These are phyloP conservation scores for Perca fluviatilis DNA, from an alignment of 2,113 vertebrate genomes.

Conservation along the genomic window DNA sequence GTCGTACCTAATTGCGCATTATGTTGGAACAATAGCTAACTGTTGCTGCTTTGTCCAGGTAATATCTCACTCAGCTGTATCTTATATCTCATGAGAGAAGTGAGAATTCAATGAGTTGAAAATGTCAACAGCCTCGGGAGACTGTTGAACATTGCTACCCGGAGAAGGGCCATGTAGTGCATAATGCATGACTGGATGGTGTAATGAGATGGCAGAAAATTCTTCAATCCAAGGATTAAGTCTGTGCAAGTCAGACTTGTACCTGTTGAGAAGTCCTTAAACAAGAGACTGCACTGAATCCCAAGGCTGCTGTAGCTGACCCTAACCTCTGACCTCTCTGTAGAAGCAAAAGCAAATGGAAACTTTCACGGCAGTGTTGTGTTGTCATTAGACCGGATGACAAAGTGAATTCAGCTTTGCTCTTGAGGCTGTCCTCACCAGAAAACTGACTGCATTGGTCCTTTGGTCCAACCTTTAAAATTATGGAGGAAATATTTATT, in stretches of 20 bases:
- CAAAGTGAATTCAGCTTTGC: neutral
- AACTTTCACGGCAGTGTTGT: neutral
- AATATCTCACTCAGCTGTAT: constrained; percentile 43
- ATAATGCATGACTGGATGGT: constrained; percentile 38
- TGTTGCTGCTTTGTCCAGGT: constrained; percentile 63
- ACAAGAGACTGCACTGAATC: constrained; percentile 15
- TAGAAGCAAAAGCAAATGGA: neutral
- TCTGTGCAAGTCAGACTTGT: neutral
- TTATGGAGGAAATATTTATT: no score
- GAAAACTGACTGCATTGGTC: neutral
- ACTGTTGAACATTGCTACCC: constrained; percentile 38
- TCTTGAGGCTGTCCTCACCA: neutral
- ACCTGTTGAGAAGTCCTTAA: neutral
- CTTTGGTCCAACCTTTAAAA: neutral
- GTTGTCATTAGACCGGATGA: neutral
- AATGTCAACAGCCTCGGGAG: constrained; percentile 66
- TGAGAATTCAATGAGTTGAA: constrained; percentile 58
- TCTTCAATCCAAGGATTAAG: constrained; percentile 25
- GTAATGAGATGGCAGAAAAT: constrained; percentile 39
- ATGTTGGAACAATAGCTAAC: constrained; percentile 61
- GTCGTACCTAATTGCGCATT: constrained; percentile 70
- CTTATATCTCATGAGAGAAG: constrained; percentile 60
- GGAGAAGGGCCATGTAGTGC: constrained; percentile 25
- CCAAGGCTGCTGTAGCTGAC: neutral
- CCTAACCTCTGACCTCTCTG: neutral